Conservation (phyloP, 2,113 vertebrate genomes). For the Microcebus griseorufus region DNA sequence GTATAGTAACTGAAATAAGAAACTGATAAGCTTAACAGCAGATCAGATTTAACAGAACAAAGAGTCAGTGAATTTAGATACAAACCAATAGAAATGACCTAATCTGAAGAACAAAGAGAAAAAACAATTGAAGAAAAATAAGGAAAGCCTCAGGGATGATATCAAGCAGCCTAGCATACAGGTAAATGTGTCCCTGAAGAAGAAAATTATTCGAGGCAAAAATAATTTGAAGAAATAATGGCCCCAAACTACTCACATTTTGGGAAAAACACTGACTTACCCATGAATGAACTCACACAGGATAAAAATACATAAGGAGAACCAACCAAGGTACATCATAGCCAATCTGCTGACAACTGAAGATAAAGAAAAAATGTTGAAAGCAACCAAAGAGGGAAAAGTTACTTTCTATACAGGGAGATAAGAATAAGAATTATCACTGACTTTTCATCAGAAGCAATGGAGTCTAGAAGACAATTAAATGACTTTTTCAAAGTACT, state of each 20-base stretch:
- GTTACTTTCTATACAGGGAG: neutral
- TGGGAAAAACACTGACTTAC: conserved; percentile 14
- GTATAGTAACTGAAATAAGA: neutral
- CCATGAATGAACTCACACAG: neutral
- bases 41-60: neutral
- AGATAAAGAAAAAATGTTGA: conserved; percentile 10
- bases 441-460: conserved; percentile 39
- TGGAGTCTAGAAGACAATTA: neutral
- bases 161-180: neutral
- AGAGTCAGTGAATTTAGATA: neutral
- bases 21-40: neutral
- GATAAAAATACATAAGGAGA: conserved; percentile 6
- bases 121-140: neutral
- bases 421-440: conserved; percentile 38
- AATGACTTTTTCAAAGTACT: conserved; percentile 28
- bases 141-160: neutral
- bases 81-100: neutral
- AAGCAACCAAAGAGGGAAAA: neutral
- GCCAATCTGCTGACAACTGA: neutral
- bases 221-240: conserved; percentile 22
- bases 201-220: neutral
- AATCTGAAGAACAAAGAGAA: neutral
- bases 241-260: neutral
- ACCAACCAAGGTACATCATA: neutral
- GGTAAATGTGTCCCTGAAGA: neutral